Evolutionary conservation across 2,888 invertebrate genomes (phyloP), one percentile per base, ranked within the genome.

Genomic region (Nomada fucata): DNA sequence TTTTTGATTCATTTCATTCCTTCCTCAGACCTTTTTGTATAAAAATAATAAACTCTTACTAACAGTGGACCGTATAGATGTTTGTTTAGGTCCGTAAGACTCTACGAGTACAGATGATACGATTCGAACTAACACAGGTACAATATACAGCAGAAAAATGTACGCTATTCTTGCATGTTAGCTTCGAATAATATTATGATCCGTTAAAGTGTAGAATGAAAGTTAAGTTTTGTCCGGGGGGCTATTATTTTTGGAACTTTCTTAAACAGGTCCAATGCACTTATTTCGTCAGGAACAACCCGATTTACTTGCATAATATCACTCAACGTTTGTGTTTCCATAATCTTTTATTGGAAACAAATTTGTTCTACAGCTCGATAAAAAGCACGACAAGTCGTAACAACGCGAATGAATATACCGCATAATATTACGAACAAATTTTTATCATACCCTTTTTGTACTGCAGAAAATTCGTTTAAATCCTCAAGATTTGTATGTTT

Each of bases 1-100:
- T 59, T 26, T 59, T 2, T 2, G 29, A 53, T 74, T 72, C 61
- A 50, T 52, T 73, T 60, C 53, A 63, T 47, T 67, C 55, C 52
- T 52, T 50, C 53, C 63, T 72, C n/a, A 42, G 57, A 53, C 42
- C 57, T 50, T 60, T 64, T 29, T 69, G 59, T 63, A 59, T 67
- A 67, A 78, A 77, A 75, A 67, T 67, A 59, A 73, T 60, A 68
- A 71, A 4, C 67, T 68, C 23, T 52, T 57, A 60, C 59, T 63
- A 63, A 65, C 71, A 65, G 20, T 36, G 60, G 76, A 81, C 61
- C 71, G 18, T 67, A 18, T 77, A 70, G 26, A 81, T 57, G 18
- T 76, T 57, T 20, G 72, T 59, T 89, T 85, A 89, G 88, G 83
- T 89, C 86, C 89, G 82, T 76, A 89, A 71, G 88, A 83, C 88